phyloP scores from a whole-genome alignment of 1,140 invertebrate species.

The Papilio polytes region DNA sequence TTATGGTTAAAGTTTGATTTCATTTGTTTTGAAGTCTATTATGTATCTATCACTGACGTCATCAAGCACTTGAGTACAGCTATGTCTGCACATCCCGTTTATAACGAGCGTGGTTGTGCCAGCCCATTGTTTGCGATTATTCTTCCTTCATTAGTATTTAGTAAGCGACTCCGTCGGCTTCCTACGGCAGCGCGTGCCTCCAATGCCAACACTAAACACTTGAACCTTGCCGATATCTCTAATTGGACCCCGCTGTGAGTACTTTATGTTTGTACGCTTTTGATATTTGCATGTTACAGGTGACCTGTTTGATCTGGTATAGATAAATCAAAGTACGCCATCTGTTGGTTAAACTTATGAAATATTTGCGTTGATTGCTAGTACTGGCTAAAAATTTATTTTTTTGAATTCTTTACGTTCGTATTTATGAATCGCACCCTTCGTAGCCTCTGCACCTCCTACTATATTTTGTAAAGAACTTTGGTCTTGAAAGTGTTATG shows the following conservation, averaged over 20 bases:
- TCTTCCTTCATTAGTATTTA: slow-evolving; percentile 32
- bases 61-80: slow-evolving; percentile 4
- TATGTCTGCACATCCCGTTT: slow-evolving; percentile 20
- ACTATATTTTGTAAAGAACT: neutral
- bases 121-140: slow-evolving; percentile 31
- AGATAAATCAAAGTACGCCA: neutral
- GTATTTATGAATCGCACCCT: neutral
- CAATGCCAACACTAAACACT: neutral
- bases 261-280: neutral
- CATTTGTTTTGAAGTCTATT: neutral
- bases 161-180: slow-evolving; percentile 1
- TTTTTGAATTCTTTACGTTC: neutral
- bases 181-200: slow-evolving; percentile 24
- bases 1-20: too few relatives aligned
- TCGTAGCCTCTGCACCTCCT: neutral
- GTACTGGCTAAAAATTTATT: neutral
- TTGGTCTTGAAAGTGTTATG: neutral
- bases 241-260: slow-evolving; percentile 8
- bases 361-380: neutral
- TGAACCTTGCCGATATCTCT: neutral
- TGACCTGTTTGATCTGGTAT: neutral
- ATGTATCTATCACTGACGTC: neutral
- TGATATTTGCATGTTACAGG: neutral
- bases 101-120: neutral
- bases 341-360: neutral